Conservation (phyloP, 2,113 vertebrate genomes). For the Paratilapia polleni region DNA sequence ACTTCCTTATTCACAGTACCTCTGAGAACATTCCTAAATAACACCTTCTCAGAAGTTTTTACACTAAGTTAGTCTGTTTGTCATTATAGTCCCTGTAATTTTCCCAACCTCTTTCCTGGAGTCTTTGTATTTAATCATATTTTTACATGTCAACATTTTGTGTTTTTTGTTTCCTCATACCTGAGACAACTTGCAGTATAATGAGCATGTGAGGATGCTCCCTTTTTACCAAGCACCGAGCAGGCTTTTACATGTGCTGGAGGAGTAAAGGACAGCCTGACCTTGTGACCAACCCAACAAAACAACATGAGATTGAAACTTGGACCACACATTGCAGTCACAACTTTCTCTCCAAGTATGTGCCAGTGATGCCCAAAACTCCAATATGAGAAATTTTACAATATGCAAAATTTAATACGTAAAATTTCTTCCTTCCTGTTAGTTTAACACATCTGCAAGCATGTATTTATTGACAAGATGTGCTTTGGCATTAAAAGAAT, state of each 20-base stretch:
- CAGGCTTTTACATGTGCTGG: not conserved
- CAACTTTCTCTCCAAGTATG: not conserved
- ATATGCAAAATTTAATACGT: not conserved
- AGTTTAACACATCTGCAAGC: too few relatives aligned
- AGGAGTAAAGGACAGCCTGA: conserved; percentile 22
- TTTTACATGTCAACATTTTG: not conserved
- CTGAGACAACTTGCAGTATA: not conserved
- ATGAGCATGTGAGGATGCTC: not conserved
- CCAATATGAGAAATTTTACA: not conserved
- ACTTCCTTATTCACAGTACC: not conserved
- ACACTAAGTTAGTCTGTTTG: not conserved
- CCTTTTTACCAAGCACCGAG: conserved; percentile 11
- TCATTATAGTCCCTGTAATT: not conserved
- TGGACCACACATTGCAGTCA: not conserved
- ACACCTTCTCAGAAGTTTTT: not conserved
- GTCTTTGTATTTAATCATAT: not conserved
- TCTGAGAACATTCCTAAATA: not conserved
- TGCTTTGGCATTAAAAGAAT: not conserved
- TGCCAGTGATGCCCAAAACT: not conserved
- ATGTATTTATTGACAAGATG: not conserved
- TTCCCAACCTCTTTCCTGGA: not conserved
- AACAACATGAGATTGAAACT: conserved; percentile 6
- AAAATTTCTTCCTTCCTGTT: fast-evolving
- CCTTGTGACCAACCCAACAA: conserved; percentile 41
- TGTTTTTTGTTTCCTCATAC: not conserved